A percentile compares a stretch with the other conserved stretches of the same genome.
Conservation (phyloP, 2,888 invertebrate genomes). For the Baccha elongata region DNA sequence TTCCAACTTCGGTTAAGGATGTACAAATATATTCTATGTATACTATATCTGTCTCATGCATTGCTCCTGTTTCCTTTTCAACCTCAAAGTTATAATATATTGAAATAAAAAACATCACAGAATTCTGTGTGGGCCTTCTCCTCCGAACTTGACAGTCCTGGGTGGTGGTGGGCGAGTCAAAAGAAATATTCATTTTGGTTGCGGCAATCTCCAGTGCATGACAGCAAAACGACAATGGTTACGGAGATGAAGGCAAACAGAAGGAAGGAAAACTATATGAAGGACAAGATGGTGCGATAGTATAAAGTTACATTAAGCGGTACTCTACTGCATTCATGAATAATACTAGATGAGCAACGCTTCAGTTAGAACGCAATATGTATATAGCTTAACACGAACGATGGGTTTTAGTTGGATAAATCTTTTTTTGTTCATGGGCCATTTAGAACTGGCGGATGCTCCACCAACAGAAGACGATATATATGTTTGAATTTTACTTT, state of each 20-base stretch:
- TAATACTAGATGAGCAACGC: constrained; percentile 31
- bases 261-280: constrained; percentile 36
- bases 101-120: background rate
- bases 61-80: background rate
- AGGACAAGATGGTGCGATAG: constrained; percentile 54
- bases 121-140: constrained; percentile 16
- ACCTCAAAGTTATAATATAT: constrained; percentile 19
- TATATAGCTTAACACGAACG: background rate
- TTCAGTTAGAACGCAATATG: constrained; percentile 1
- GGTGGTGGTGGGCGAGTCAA: background rate
- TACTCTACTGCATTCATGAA: constrained; percentile 62
- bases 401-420: background rate
- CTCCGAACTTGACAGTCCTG: background rate
- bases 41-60: background rate
- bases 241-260: constrained; percentile 25
- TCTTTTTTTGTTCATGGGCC: constrained; percentile 4
- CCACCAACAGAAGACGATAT: constrained; percentile 4
- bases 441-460: background rate
- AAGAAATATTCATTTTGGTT: constrained; percentile 35
- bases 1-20: constrained; percentile 10
- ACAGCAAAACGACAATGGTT: constrained; percentile 42
- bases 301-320: constrained; percentile 63
- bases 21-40: background rate
- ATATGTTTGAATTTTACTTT: constrained; percentile 56
- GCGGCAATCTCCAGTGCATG: constrained; percentile 49